Evolutionary conservation across 2,888 invertebrate genomes (phyloP).

Genomic region (Ephialtes manifestator): DNA sequence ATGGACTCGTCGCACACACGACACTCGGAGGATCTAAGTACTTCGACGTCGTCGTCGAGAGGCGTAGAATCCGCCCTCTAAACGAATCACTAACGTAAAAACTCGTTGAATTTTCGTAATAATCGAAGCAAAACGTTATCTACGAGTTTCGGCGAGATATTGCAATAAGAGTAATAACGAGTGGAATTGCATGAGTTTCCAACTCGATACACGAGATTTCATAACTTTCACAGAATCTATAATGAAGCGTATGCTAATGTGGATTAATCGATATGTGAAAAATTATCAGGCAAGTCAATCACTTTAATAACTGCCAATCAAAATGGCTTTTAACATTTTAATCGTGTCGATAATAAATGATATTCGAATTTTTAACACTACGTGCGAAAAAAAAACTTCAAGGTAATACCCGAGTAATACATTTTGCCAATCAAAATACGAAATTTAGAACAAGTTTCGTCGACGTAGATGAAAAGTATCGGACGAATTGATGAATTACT

Average conservation of each 20-base stretch:
- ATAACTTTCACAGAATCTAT: neutral
- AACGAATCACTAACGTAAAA: slow-evolving; percentile 38
- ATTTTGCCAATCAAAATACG: neutral
- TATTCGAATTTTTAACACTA: neutral
- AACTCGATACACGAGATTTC: neutral
- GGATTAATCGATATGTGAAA: neutral
- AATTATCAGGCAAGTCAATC: neutral
- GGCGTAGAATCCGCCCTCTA: slow-evolving; percentile 83
- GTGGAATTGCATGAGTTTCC: slow-evolving; percentile 8
- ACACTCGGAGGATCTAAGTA: slow-evolving; percentile 83
- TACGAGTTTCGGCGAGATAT: neutral
- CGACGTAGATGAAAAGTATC: neutral
- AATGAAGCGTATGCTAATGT: slow-evolving; percentile 4
- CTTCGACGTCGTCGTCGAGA: slow-evolving; percentile 81
- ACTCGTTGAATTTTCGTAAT: neutral
- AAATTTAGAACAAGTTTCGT: too few species aligned
- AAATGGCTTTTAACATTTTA: neutral
- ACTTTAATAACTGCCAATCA: slow-evolving; percentile 4
- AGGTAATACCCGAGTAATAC: neutral
- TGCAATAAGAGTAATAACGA: neutral
- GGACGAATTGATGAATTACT: neutral
- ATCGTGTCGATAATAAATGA: neutral
- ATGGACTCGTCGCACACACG: slow-evolving; percentile 89
- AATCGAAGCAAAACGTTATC: neutral
- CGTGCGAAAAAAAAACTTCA: neutral